Base-by-base conservation (phyloP, 2,797 vertebrate genomes). In the Falco rusticolus region DNA sequence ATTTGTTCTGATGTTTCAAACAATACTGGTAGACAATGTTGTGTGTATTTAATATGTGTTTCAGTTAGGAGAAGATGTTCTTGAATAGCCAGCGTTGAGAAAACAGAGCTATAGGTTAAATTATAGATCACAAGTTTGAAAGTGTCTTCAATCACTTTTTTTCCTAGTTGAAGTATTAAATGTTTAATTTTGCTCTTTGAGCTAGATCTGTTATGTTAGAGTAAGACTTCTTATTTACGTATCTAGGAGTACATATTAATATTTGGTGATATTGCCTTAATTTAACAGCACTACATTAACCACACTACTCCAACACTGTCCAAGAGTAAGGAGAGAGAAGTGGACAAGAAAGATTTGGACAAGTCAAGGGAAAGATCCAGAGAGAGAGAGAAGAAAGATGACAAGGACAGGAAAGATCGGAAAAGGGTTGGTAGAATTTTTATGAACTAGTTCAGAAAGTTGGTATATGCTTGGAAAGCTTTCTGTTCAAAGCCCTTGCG, bases 311-410 rank as follows among this genome's bases (percentile, higher is more conserved):
- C 98, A 97, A 91, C 98, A 98, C 98, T 98, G 98, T 99, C 99
- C 98, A 99, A 99, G 98, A 99, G 99, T 99, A 99, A 99, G 98
- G 99, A 99, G 98, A 99, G 98, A 98, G 99, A 99, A 98, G 97
- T 97, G 98, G 99, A 99, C 97, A 99, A 99, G 99, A 99, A 99
- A 99, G 99, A 99, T 61, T 97, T 98, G 98, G 99, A 99, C 98
- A 99, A 98, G 97, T 98, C 98, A 94, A 98, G 98, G 95, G 99
- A 99, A 96, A 99, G 99, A 97, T 98, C 99, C 97, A 99, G 99
- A 98, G 99, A 99, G 97, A 98, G 98, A 98, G 98, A 99, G 98
- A 99, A 99, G 98, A 99, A 99, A 98, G 99, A 99, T 95, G 99
- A 99, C 76, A 98, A 98, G 96, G 98, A 98, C 84, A 99, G 99